Base-by-base conservation (phyloP, 2,888 invertebrate genomes). In the Aleiodes alternator region DNA sequence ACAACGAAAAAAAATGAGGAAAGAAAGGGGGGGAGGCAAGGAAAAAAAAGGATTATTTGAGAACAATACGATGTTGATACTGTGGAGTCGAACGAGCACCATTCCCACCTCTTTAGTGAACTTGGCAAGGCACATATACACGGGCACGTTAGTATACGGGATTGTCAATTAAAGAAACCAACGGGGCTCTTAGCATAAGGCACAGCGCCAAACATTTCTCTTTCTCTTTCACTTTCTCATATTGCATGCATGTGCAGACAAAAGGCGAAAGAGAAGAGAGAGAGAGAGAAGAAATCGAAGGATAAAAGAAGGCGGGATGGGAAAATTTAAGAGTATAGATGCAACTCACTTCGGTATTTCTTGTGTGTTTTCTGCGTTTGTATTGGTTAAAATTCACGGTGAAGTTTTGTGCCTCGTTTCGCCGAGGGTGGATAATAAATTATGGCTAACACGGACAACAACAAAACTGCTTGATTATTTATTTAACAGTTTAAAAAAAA, bases 91-190 rank as follows among this genome's bases (percentile, higher is more conserved):
- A 69, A 73, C 72, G 55, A 43, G 59, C 53, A 23, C 69, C 53
- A 57, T 51, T 72, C 64, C 64, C 64, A 64, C 64, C 64, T 64
- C 64, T 64, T 64, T 64, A 64, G 64, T 64, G 64, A 64, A 64
- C 64, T 64, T 38, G 34, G 14, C 64, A 43, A 64, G 43, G 14
- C 48, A 64, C 64, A 64, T 23, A 43, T 64, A 23, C 9, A 48
- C 48, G 11, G 0, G 11, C 43, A 9, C 7, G 43, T 43, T 43
- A 51, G 51, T 68, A 69, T 72, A 72, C 66, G 75, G 79, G 80
- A 87, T 88, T 87, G 88, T 89, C 89, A 89, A 89, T 89, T 89
- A 89, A 87, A 89, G 88, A 89, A 88, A 88, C 85, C 84, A 84
- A 81, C 81, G 82, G 82, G 77, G 70, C 76, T 81, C 79, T 83